Evolutionary conservation across 2,888 invertebrate species (phyloP), one percentile per base, ranked within the genome.

Genomic region (Nomada goodeniana): DNA sequence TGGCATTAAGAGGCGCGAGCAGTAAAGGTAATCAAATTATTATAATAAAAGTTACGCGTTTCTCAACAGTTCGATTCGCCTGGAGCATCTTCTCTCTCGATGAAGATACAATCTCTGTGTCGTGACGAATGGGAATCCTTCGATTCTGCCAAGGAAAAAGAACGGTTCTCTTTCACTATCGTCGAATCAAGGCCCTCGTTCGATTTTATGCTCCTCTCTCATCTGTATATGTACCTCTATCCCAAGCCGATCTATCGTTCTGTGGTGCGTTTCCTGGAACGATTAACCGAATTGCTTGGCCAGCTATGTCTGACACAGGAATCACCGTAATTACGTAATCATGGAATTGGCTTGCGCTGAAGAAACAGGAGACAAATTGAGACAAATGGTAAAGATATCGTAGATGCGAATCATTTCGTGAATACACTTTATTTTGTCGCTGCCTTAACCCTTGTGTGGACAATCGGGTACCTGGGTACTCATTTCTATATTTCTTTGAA

Each of bases 291-390:
- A 69, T 73, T 59, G 57, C 60, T 57, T 57, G 61, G 70, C 9
- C 61, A 47, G 59, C 73, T 73, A 73, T 73, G 59, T 29, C 26
- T 36, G 68, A 2, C 57, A 64, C 73, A 76, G 57, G 52, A 67
- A 76, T 65, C 65, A 64, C 57, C 50, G 71, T 80, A 83, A 80
- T 80, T 52, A 64, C 67, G 67, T 80, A 80, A 83, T 80, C 74
- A 55, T 47, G 50, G 55, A 75, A 75, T 79, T 71, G 61, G 18
- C 50, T 64, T 57, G 61, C 64, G 52, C 69, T 52, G 64, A 72
- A 60, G 75, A 63, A 59, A 63, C 59, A 57, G 57, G 57, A 29
- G 55, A 55, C 65, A 67, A 79, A 79, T 79, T 82, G 68, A 75
- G 75, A 76, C 75, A 68, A 82, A 79, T 72, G 71, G 59, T 18